phyloP scores from a whole-genome alignment of 2,797 vertebrate genomes.

The Esox masquinongy region DNA sequence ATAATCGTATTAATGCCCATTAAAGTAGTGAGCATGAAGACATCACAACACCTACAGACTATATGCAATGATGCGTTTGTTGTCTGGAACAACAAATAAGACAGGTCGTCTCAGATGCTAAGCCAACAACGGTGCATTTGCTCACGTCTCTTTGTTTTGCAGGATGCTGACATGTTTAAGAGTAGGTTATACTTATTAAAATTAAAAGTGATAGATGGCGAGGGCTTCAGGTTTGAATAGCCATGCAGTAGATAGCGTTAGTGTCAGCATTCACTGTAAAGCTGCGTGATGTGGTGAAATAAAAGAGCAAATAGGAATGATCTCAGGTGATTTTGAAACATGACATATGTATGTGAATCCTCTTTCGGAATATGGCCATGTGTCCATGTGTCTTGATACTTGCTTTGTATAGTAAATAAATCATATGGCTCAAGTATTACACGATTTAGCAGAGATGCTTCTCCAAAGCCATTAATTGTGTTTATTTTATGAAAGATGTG shows the following conservation, averaged over 20 bases:
- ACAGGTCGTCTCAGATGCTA: slow-evolving; percentile 30
- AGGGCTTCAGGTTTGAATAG: slow-evolving; percentile 3
- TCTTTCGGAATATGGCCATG: slow-evolving; percentile 31
- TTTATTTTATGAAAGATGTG: neutral
- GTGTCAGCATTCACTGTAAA: neutral
- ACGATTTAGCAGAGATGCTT: neutral
- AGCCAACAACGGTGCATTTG: slow-evolving; percentile 44
- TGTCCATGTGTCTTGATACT: slow-evolving; percentile 37
- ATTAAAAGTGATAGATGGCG: slow-evolving; percentile 22
- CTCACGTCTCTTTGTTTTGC: slow-evolving; percentile 38
- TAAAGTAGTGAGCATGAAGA: slow-evolving; percentile 76
- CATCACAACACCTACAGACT: slow-evolving; percentile 76
- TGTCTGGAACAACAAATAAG: slow-evolving; percentile 47
- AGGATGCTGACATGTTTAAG: slow-evolving; percentile 41
- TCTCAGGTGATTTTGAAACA: slow-evolving; percentile 17
- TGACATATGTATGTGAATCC: slow-evolving; percentile 31
- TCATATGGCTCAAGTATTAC: neutral
- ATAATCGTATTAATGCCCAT: slow-evolving; percentile 81
- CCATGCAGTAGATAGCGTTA: neutral
- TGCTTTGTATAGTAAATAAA: slow-evolving; percentile 31
- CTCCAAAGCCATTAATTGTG: neutral
- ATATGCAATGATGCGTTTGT: slow-evolving; percentile 37
- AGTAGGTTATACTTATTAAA: neutral
- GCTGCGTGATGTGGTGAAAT: slow-evolving; percentile 38
- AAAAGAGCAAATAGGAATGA: slow-evolving; percentile 22